Evolutionary conservation across 1,140 invertebrate genomes (phyloP).

Genomic region (Drosophila mojavensis): DNA sequence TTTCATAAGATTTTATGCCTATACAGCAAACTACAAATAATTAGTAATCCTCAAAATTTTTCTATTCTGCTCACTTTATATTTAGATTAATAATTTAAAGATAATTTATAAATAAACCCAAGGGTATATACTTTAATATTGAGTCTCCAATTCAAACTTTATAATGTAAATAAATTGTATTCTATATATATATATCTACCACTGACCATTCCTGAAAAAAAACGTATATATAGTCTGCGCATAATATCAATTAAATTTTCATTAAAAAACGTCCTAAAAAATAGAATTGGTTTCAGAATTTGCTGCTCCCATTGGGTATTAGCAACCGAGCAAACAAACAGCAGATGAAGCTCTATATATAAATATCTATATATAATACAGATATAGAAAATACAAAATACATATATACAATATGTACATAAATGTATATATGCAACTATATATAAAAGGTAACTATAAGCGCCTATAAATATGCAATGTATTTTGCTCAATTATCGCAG

Average conservation of each 20-base stretch:
- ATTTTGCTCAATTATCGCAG: conserved; percentile 60
- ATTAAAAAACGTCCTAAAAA: conserved; percentile 2
- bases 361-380: background rate
- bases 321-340: background rate
- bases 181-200: no score
- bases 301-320: conserved; percentile 22
- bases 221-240: background rate
- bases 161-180: no score
- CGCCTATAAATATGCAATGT: conserved; percentile 67
- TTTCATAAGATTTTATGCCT: no score
- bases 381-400: no score
- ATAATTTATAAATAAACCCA: no score
- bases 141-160: no score
- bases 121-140: no score
- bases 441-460: conserved; percentile 4
- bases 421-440: background rate
- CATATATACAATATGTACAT: conserved; percentile 2
- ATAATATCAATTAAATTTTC: background rate
- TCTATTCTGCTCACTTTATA: no score
- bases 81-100: no score
- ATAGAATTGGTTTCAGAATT: background rate
- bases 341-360: background rate
- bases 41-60: no score
- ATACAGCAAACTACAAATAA: no score
- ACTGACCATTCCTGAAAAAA: no score